Evolutionary conservation across 2,888 invertebrate species (phyloP), one percentile per base, ranked within the genome.

Genomic region (Lycia hirtaria): DNA sequence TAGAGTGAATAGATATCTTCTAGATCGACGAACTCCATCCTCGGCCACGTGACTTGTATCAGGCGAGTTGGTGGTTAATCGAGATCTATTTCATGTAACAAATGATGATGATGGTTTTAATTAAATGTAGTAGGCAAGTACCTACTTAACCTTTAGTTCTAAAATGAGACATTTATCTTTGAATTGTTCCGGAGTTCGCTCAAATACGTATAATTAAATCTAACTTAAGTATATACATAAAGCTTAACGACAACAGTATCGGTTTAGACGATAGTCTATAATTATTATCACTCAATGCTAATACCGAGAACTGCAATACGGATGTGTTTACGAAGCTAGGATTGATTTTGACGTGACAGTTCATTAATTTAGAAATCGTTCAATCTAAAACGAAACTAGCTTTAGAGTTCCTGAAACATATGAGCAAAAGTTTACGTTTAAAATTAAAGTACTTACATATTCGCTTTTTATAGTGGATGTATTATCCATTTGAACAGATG

Each of bases 341-440:
- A 35, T 47, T 35, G 47, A 15, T 35, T 10, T 24, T 47, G 47
- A 47, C 47, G 37, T 59, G 54, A 59, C 59, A 51, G 59, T 55
- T 37, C 55, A 55, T 59, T 59, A 47, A 57, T 52, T 51, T 47
- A 33, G 24, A 50, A 40, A 56, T 50, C 37, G 38, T 50, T 44
- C 12, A 15, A 10, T n/a, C 17, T 17, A 6, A 38, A 41, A 20
- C 10, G 19, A n/a, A 14, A 19, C 35, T 24, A 20, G 32, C 12
- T 32, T 40, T 19, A 28, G 22, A 43, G 26, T 52, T 45, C 40
- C 7, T 26, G 35, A 12, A 19, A 47, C 9, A 4, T 9, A 49
- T 10, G 20, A 55, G 55, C 43, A 43, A 55, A 55, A 43, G 48
- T 55, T 45, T 47, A 37, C 6, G 37, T 5, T n/a, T n/a, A n/a